Conservation (phyloP, 2,888 invertebrate species). For the Eilema sororculum region DNA sequence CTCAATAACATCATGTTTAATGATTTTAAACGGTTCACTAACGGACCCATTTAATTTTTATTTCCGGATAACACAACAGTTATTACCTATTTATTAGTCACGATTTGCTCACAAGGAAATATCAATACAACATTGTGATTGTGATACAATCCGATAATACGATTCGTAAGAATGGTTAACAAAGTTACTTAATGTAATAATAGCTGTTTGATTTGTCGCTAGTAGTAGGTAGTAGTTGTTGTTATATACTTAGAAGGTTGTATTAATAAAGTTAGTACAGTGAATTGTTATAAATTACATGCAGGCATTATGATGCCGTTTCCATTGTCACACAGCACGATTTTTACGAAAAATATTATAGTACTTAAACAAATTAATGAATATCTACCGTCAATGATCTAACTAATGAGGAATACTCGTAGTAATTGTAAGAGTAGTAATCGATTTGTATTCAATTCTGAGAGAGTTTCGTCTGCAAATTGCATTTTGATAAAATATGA, state of each 20-base stretch:
- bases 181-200: constrained; percentile 1
- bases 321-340: constrained; percentile 16
- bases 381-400: too few species aligned
- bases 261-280: constrained; percentile 11
- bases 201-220: not conserved
- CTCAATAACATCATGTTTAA: not conserved
- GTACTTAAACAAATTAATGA: too few species aligned
- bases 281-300: constrained; percentile 22
- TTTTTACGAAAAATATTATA: not conserved
- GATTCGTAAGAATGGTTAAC: constrained; percentile 13
- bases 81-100: too few species aligned
- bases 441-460: too few species aligned
- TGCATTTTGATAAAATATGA: too few species aligned
- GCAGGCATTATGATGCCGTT: constrained; percentile 6
- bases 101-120: constrained; percentile 33
- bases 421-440: too few species aligned
- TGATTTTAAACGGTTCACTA: not conserved
- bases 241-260: not conserved
- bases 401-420: too few species aligned
- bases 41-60: not conserved
- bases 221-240: too few species aligned
- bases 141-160: constrained; percentile 20
- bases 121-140: constrained; percentile 8
- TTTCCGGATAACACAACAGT: constrained; percentile 11
- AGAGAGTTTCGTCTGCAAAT: too few species aligned